phyloP scores from a whole-genome alignment of 1,140 invertebrate genomes.

The Drosophila mayri region DNA sequence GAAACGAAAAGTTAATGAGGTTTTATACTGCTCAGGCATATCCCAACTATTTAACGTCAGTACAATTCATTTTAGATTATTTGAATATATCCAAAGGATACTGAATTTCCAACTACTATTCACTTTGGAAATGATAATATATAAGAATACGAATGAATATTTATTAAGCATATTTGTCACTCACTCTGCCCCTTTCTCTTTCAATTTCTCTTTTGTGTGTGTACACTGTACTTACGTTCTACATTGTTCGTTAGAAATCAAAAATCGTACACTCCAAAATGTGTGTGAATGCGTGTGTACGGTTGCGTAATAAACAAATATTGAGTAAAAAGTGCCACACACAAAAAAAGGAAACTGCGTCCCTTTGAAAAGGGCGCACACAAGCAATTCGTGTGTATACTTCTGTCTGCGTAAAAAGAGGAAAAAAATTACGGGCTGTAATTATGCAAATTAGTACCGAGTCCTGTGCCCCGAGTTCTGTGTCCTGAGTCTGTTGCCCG shows the following conservation, averaged over 20 bases:
- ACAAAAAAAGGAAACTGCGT: constrained; percentile 74
- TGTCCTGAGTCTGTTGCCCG: constrained; percentile 51
- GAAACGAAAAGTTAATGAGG: constrained; percentile 31
- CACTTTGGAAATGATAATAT: constrained; percentile 40
- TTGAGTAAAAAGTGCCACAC: constrained; percentile 39
- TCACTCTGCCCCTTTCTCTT: background rate
- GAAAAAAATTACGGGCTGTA: constrained; percentile 78
- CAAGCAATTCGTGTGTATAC: constrained; percentile 41
- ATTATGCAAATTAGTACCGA: constrained; percentile 80
- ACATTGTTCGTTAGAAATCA: constrained; percentile 54
- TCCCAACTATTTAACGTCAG: background rate
- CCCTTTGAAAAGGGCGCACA: constrained; percentile 59
- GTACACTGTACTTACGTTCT: background rate
- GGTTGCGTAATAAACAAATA: constrained; percentile 47
- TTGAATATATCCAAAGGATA: background rate
- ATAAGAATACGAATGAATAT: constrained; percentile 36
- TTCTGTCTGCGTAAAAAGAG: constrained; percentile 38
- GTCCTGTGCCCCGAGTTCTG: constrained; percentile 8
- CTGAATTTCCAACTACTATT: background rate
- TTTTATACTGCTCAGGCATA: background rate
- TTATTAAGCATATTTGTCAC: constrained; percentile 23
- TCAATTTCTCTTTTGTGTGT: background rate
- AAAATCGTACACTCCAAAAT: constrained; percentile 31
- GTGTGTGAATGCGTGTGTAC: constrained; percentile 38
- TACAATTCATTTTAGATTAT: background rate